Evolutionary conservation across 2,797 vertebrate genomes (phyloP).

Genomic region (Periophthalmus magnuspinnatus): DNA sequence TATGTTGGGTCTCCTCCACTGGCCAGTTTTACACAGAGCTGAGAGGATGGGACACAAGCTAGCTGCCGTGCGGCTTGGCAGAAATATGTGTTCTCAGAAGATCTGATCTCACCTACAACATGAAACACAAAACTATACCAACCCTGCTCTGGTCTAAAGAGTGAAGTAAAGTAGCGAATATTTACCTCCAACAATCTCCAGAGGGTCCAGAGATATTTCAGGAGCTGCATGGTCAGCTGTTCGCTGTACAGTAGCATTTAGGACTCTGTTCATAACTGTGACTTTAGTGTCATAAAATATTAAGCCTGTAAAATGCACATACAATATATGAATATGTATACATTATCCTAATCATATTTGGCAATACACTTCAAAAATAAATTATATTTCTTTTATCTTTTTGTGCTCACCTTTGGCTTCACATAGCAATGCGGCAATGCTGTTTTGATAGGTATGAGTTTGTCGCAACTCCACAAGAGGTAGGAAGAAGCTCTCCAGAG

Average conservation of each 20-base stretch:
- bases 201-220: slow-evolving; percentile 94
- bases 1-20: slow-evolving; percentile 97
- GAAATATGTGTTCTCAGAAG: slow-evolving; percentile 95
- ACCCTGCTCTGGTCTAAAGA: background rate
- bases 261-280: slow-evolving; percentile 93
- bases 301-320: slow-evolving; percentile 63
- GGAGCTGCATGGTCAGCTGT: slow-evolving; percentile 97
- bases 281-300: slow-evolving; percentile 98
- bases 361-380: background rate
- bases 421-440: slow-evolving; percentile 87
- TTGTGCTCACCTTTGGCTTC: slow-evolving; percentile 89
- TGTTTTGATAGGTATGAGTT: slow-evolving; percentile 85
- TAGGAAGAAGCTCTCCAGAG: slow-evolving; percentile 93
- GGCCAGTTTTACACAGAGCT: slow-evolving; percentile 95
- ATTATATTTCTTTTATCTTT: background rate
- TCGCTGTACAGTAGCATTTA: slow-evolving; percentile 94
- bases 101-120: slow-evolving; percentile 87
- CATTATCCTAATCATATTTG: background rate
- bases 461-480: slow-evolving; percentile 93
- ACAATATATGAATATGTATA: background rate
- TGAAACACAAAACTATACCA: slow-evolving; percentile 6
- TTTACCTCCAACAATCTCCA: slow-evolving; percentile 95
- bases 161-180: background rate
- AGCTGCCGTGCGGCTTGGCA: slow-evolving; percentile 95
- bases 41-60: slow-evolving; percentile 89